Evolutionary conservation across 2,113 vertebrate genomes (phyloP), one percentile per base, ranked within the genome.

Genomic region (Leuciscus idus): DNA sequence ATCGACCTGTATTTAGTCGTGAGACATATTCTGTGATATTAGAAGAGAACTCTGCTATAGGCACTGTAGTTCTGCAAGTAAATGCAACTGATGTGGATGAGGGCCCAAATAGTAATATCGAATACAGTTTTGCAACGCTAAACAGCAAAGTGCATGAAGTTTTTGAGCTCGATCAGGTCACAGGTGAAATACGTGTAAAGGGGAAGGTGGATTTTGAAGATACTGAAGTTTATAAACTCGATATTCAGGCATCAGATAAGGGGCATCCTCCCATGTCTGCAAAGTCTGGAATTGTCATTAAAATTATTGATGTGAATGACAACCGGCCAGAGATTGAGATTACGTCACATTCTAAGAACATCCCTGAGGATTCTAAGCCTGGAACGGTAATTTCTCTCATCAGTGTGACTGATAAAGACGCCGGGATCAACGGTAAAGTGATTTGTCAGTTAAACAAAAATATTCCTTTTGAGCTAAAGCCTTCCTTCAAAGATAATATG

Each of bases 231-330:
- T 89, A 90, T 61, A 85, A 86, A 26, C 59, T 91, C 26, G 57
- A 87, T 30, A 48, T 92, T 7, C 59, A 46, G 72, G 84, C 80
- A 17, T 73, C 72, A 12, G 94, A 95, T 89, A 92, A 92, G 84
- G 94, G 93, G 0, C 89, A 88, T 0, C 89, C 23, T 5, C 90
- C 93, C 0, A 77, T 85, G 75, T 91, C 0, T 0, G 28, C 1
- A 0, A 90, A 93, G 84, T 89, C 90, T 30, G 91, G 92, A 85
- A 90, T 95, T 0, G 1, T 91, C 0, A 90, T 95, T 9, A 92
- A 93, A 74, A 91, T 95, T 3, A 87, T 87, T 75, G 94, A 95
- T 33, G 1, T 93, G 0, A 95, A 95, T 50, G 94, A 95, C 26
- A 95, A 95, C 70, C 68, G 57, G 4, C 94, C 94, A 13, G 90